Evolutionary conservation across 2,113 vertebrate species (phyloP), one percentile per base, ranked within the genome.

Genomic region (Anoura caudifer): DNA sequence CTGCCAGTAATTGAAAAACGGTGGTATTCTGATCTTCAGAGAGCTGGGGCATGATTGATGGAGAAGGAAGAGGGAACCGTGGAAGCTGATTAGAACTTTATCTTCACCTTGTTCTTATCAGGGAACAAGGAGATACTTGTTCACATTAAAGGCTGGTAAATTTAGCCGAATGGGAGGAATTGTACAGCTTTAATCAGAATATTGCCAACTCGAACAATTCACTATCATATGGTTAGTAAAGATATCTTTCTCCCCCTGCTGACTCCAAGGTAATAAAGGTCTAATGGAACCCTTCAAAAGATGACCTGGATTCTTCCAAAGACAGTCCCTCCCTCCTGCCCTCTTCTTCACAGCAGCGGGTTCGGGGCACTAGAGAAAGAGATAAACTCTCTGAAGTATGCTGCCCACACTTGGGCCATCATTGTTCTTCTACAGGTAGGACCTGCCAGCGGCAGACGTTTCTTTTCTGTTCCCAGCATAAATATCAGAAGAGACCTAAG

Each of bases 31-130:
- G 81, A 75, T 95, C 87, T 95, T 70, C 28, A 43, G 88, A 72
- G 94, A 90, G 28, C 54, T 59, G 56, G 56, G 63, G 7, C 77
- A 8, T 91, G 90, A 92, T 80, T 79, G 95, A 97, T 94, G 43
- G 72, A 80, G 85, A 54, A 75, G 24, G 94, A n/a, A 38, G 50
- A 50, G 26, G 20, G 54, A 83, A 41, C 17, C 7, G 28, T 31
- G 43, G 77, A 90, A 69, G 85, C 90, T 94, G 84, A 95, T 96
- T 95, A 95, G 94, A 96, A 96, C 87, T 95, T 96, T 96, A 97
- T 97, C 96, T 97, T 96, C 85, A 84, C 95, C 94, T 97, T 94
- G 56, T 95, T 97, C 85, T 97, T 97, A 97, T 97, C 90, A 43
- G 85, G 67, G 67, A 96, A 97, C 90, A 96, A 88, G 81, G 76